phyloP scores from a whole-genome alignment of 2,888 invertebrate genomes.

The Zelleria hepariella region DNA sequence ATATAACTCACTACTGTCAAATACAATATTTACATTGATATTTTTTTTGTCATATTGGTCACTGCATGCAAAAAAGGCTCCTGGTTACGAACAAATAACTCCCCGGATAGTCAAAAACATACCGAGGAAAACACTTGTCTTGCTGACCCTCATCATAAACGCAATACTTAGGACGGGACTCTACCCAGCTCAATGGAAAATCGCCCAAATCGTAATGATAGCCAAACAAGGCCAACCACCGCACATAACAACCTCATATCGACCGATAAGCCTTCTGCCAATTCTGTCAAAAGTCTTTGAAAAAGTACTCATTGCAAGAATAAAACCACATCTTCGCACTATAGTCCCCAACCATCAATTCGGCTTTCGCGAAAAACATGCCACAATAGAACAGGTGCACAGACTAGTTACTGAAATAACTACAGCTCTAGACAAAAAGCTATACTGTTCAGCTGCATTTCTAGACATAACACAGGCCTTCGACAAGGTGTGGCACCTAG shows the following conservation, averaged over 20 bases:
- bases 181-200: neutral
- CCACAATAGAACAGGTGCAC: slow-evolving; percentile 9
- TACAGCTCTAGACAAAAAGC: slow-evolving; percentile 10
- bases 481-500: slow-evolving; percentile 18
- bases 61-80: too few species aligned
- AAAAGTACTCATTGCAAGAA: slow-evolving; percentile 7
- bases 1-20: neutral
- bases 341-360: neutral
- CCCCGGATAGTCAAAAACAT: too few species aligned
- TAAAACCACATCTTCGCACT: slow-evolving; percentile 10
- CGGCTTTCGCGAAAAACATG: neutral
- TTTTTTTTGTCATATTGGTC: too few species aligned
- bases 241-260: neutral
- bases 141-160: neutral
- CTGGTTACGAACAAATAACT: too few species aligned
- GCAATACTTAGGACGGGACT: neutral
- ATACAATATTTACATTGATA: too few species aligned
- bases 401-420: too few species aligned
- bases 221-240: too few species aligned
- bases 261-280: too few species aligned
- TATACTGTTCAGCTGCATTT: slow-evolving; percentile 16
- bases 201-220: neutral
- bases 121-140: too few species aligned
- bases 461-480: slow-evolving; percentile 17
- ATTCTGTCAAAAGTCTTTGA: slow-evolving; percentile 2